Percentiles rank a stretch among this genome's conserved stretches.
Conservation (phyloP, 1,140 invertebrate genomes). For the Medauroidea extradentata region DNA sequence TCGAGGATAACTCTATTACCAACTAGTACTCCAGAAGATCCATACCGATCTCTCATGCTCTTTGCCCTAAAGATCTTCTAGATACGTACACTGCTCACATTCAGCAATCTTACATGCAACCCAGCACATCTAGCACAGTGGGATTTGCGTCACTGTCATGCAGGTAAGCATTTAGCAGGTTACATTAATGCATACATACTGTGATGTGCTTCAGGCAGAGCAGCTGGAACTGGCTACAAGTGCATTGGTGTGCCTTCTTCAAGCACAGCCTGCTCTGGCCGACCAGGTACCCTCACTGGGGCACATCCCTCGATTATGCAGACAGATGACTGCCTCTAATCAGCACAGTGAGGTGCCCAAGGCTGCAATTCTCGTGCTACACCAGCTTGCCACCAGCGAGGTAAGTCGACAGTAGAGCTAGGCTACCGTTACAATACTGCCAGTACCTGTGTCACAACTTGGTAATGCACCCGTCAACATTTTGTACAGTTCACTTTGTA, state of each 20-base stretch:
- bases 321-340: constrained; percentile 62
- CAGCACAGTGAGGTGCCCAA: constrained; percentile 61
- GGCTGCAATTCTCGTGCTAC: constrained; percentile 78
- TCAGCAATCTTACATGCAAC: too few relatives aligned
- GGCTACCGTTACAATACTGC: not conserved
- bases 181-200: too few relatives aligned
- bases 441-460: not conserved
- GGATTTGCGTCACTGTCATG: too few relatives aligned
- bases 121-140: too few relatives aligned
- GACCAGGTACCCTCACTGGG: constrained; percentile 91
- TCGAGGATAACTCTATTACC: too few relatives aligned
- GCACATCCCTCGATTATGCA: constrained; percentile 85
- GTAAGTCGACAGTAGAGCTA: constrained; percentile 46
- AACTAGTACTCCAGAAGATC: too few relatives aligned
- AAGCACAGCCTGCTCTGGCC: constrained; percentile 79
- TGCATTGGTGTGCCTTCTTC: constrained; percentile 76
- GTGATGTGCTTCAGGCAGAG: constrained; percentile 64
- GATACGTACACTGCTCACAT: too few relatives aligned
- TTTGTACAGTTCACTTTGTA: too few relatives aligned
- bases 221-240: constrained; percentile 78
- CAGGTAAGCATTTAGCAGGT: too few relatives aligned
- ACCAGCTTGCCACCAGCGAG: constrained; percentile 79
- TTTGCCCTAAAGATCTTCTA: too few relatives aligned
- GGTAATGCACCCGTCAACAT: too few relatives aligned
- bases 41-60: too few relatives aligned